Evolutionary conservation across 1,140 invertebrate species (phyloP).

Genomic region (Drosophila quadrilineata): DNA sequence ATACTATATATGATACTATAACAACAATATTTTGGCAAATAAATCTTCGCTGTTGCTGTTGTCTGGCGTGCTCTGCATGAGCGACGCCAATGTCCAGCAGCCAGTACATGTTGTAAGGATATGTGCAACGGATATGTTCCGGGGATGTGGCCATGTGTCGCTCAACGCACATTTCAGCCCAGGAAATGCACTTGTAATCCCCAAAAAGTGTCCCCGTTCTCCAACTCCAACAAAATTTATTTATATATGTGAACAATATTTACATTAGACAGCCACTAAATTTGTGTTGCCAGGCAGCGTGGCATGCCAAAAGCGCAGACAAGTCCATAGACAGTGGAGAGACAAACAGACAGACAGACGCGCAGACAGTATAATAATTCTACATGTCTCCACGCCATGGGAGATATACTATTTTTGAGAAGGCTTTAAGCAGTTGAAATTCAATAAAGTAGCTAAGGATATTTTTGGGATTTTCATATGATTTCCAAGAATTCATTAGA

Average conservation of each 20-base stretch:
- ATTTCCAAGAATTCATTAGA: too few relatives aligned
- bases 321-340: too few relatives aligned
- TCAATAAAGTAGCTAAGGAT: too few relatives aligned
- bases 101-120: constrained; percentile 49
- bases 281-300: constrained; percentile 2
- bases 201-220: neutral
- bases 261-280: constrained; percentile 40
- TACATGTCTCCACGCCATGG: too few relatives aligned
- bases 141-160: constrained; percentile 36
- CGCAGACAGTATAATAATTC: neutral
- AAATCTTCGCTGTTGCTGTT: constrained; percentile 43
- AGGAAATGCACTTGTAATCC: constrained; percentile 42
- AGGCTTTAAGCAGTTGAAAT: too few relatives aligned
- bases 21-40: constrained; percentile 49
- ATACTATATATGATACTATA: constrained; percentile 43
- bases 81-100: constrained; percentile 70
- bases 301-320: constrained; percentile 35
- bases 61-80: constrained; percentile 53
- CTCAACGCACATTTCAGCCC: constrained; percentile 30
- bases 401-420: too few relatives aligned
- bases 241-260: constrained; percentile 52
- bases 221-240: constrained; percentile 14
- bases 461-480: too few relatives aligned
- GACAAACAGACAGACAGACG: neutral
- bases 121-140: constrained; percentile 28